Base-by-base conservation (phyloP, 64 coral and sea anemone genomes). In the Montipora sp. region DNA sequence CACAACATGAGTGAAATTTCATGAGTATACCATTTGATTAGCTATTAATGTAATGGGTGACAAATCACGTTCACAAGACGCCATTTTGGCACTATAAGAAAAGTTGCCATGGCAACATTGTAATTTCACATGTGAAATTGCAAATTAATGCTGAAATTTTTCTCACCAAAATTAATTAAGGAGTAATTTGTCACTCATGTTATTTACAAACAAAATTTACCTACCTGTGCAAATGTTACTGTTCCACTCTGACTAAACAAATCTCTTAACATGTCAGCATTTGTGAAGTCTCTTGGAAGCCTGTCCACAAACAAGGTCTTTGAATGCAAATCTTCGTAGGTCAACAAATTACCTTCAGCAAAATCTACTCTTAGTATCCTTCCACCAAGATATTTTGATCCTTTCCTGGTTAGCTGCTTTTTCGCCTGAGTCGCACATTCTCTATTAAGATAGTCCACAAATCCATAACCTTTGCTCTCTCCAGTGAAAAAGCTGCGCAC, bases 381-480 rank as follows among this genome's bases (percentile, higher is more conserved):
- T 79, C 94, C 94, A 44, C 92, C 92, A 47, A 99, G 83, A 92
- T 96, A 99, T 20, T 95, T 94, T 75, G 98, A 93, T 22, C 85
- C 92, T 79, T 89, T 94, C 8, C 65, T 99, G 89, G 89, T 94
- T 15, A 99, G 88, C 43, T 96, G 95, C 10, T 96, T 88, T 83
- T 96, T 99, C 3, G 98, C 92, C 43, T 91, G 89, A n/a, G 18
- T 77, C 6, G 98, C 98, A 13, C 80, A 90, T 24, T 92, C 86
- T 15, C 88, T 91, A 24, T 94, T 90, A 10, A 87, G 79, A 47
- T 94, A 99, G 47, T 99, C 98, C n/a, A 96, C 94, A 99, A 99
- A 99, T 48, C 98, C 98, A 78, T 99, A 99, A 10, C 98, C 98
- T 87, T 99, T 99, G 58, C 98, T 99, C 45, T 96, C 92, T 18